Evolutionary conservation across 2,113 vertebrate genomes (phyloP).

Genomic region (Fregetta grallaria): DNA sequence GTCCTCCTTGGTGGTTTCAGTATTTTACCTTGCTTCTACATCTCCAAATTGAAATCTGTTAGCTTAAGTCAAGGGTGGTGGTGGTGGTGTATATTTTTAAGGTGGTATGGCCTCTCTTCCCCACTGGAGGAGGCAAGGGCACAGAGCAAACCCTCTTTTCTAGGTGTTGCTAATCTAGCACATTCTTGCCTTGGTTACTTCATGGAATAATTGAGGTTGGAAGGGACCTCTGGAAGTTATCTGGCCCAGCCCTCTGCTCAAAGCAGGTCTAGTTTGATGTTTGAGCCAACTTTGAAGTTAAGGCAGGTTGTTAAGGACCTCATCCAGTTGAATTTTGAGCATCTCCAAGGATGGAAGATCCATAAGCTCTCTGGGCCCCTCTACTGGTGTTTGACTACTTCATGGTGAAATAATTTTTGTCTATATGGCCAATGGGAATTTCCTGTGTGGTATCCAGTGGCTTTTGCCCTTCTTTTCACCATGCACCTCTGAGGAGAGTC

Average conservation of each 20-base stretch:
- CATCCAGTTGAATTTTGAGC: background rate
- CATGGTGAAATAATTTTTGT: background rate
- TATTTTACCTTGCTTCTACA: background rate
- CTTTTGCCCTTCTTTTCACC: background rate
- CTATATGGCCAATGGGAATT: background rate
- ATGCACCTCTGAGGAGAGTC: background rate
- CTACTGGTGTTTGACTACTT: background rate
- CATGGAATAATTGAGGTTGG: background rate
- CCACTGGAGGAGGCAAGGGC: background rate
- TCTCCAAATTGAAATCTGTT: background rate
- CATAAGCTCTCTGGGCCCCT: fast-evolving
- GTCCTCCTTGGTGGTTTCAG: background rate
- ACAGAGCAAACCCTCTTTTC: background rate
- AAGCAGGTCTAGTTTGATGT: background rate
- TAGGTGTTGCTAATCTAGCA: background rate
- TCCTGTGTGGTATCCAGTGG: background rate
- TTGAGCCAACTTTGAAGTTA: background rate
- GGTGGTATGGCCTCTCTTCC: background rate
- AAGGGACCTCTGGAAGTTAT: background rate
- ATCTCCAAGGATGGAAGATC: background rate
- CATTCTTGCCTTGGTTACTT: background rate
- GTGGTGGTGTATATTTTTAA: background rate
- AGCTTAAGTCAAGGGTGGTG: background rate
- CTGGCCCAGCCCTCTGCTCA: background rate
- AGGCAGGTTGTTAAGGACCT: background rate